Evolutionary conservation across 2,113 vertebrate species (phyloP).

Genomic region (Oncorhynchus tshawytscha): DNA sequence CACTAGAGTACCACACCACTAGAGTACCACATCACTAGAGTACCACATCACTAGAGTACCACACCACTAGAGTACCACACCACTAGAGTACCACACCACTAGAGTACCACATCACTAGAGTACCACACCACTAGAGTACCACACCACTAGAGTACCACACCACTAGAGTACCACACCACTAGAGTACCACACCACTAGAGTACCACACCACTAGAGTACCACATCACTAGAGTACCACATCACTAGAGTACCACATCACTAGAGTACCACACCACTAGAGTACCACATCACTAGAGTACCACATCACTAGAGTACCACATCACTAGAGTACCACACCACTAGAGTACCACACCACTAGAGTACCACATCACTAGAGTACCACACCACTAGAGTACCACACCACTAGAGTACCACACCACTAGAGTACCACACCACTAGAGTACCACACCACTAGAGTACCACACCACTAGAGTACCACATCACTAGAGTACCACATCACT

Average conservation of each 20-base stretch:
- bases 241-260: conserved; percentile 1
- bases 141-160: neutral
- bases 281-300: too few species aligned
- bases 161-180: too few species aligned
- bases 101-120: conserved; percentile 10
- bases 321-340: conserved; percentile 1
- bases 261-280: neutral
- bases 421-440: neutral
- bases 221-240: too few species aligned
- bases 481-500: too few species aligned
- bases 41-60: too few species aligned
- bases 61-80: neutral
- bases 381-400: too few species aligned
- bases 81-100: too few species aligned
- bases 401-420: conserved; percentile 1
- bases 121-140: too few species aligned
- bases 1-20: too few species aligned
- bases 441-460: too few species aligned
- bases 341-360: neutral
- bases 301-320: too few species aligned
- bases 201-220: neutral
- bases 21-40: conserved; percentile 10
- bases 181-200: conserved; percentile 10
- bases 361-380: too few species aligned
- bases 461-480: neutral